These are phyloP conservation scores for Microctenopoma steveboyesi DNA, from an alignment of 2,797 vertebrate species.

Conservation along the genomic window DNA sequence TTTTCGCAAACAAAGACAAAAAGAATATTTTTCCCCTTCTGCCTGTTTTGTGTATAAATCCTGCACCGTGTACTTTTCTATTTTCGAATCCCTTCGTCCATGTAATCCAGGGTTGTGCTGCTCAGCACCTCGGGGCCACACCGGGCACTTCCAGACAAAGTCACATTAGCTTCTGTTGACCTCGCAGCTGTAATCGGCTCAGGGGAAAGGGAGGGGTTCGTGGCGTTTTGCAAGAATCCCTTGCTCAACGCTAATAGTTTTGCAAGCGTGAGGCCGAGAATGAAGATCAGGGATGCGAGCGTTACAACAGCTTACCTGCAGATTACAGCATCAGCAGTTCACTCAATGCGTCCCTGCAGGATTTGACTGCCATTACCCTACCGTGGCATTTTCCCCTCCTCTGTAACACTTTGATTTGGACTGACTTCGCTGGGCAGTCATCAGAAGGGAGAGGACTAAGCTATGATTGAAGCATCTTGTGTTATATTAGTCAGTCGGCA, in stretches of 20 bases:
- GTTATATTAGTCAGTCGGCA: not conserved
- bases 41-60: constrained; percentile 47
- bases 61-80: constrained; percentile 30
- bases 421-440: constrained; percentile 10
- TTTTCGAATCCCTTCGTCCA: constrained; percentile 49
- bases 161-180: constrained; percentile 75
- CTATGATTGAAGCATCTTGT: constrained; percentile 5
- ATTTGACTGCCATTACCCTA: constrained; percentile 42
- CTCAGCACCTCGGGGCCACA: constrained; percentile 46
- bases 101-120: constrained; percentile 58
- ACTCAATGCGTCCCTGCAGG: constrained; percentile 39
- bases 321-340: constrained; percentile 73
- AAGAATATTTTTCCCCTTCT: not conserved
- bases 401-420: constrained; percentile 1
- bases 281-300: constrained; percentile 43
- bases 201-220: constrained; percentile 19
- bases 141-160: constrained; percentile 65
- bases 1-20: constrained; percentile 42
- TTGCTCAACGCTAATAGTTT: constrained; percentile 58
- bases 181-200: constrained; percentile 71
- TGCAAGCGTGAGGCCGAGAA: constrained; percentile 26
- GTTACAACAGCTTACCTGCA: constrained; percentile 70
- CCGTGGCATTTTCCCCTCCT: not conserved
- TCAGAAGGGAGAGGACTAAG: constrained; percentile 4
- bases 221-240: constrained; percentile 48